A percentile compares a stretch with the other conserved stretches of the same genome.
Evolutionary conservation across 2,797 vertebrate genomes (phyloP).

Genomic region (Urocyon cinereoargenteus): DNA sequence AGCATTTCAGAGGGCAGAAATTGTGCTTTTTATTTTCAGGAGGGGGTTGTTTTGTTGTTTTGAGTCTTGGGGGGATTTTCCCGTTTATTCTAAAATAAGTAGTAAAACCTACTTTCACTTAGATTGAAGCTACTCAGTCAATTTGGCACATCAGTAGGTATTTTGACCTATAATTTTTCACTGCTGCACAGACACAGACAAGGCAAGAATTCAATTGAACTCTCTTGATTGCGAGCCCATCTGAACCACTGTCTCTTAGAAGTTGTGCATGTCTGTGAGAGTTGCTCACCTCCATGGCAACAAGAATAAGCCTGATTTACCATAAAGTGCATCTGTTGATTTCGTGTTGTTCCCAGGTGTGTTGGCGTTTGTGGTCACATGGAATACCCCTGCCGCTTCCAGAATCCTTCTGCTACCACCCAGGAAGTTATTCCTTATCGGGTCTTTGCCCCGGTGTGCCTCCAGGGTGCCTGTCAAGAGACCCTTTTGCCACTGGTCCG

Average conservation of each 20-base stretch:
- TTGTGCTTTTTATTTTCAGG: constrained; percentile 36
- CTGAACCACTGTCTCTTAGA: neutral
- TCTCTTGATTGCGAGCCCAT: neutral
- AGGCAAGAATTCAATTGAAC: constrained; percentile 28
- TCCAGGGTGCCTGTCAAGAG: constrained; percentile 89
- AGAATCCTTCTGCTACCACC: constrained; percentile 84
- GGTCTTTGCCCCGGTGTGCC: constrained; percentile 92
- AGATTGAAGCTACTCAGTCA: neutral
- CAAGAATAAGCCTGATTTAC: neutral
- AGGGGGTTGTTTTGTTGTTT: constrained; percentile 57
- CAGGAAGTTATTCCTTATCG: constrained; percentile 94
- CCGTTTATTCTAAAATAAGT: neutral
- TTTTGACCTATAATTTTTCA: constrained; percentile 60
- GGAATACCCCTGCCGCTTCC: constrained; percentile 96
- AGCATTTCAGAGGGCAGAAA: constrained; percentile 29
- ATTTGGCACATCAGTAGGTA: constrained; percentile 28
- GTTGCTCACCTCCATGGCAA: neutral
- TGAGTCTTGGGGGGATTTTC: neutral
- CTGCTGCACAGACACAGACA: neutral
- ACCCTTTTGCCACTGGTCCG: constrained; percentile 90
- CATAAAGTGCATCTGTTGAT: neutral
- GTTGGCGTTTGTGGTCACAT: constrained; percentile 88
- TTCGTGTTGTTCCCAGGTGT: constrained; percentile 75
- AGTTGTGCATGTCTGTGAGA: neutral
- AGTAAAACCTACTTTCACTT: neutral